Conservation (phyloP, 2,113 vertebrate genomes). For the Rhinoderma darwinii region DNA sequence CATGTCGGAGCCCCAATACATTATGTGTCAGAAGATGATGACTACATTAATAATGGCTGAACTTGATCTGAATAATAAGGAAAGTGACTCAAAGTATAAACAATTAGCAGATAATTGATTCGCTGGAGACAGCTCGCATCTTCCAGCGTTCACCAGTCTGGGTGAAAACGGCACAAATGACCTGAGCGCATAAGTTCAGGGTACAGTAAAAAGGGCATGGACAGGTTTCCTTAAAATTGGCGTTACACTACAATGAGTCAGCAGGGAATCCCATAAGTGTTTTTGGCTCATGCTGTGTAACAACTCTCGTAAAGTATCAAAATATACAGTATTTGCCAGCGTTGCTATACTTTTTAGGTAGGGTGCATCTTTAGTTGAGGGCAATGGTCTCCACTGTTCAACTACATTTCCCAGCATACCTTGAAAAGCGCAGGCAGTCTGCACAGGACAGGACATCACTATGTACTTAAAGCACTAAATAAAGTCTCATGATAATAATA, state of each 20-base stretch:
- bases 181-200: background rate
- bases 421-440: no score
- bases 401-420: background rate
- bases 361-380: background rate
- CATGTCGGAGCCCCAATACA: background rate
- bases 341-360: background rate
- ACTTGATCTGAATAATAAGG: background rate
- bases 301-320: background rate
- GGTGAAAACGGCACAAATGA: background rate
- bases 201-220: background rate
- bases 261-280: background rate
- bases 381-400: background rate
- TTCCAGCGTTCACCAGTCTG: background rate
- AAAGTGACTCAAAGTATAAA: constrained; percentile 4
- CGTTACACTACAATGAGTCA: background rate
- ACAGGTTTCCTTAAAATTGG: background rate
- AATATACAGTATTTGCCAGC: background rate
- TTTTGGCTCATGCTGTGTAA: background rate
- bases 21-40: background rate
- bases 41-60: background rate
- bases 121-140: constrained; percentile 2
- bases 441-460: no score
- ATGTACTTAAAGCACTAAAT: no score
- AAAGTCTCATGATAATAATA: no score
- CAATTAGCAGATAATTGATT: constrained; percentile 17